Percentiles rank a stretch among this genome's conserved stretches.
Evolutionary conservation across 1,140 invertebrate species (phyloP).

Genomic region (Coboldia fuscipes): DNA sequence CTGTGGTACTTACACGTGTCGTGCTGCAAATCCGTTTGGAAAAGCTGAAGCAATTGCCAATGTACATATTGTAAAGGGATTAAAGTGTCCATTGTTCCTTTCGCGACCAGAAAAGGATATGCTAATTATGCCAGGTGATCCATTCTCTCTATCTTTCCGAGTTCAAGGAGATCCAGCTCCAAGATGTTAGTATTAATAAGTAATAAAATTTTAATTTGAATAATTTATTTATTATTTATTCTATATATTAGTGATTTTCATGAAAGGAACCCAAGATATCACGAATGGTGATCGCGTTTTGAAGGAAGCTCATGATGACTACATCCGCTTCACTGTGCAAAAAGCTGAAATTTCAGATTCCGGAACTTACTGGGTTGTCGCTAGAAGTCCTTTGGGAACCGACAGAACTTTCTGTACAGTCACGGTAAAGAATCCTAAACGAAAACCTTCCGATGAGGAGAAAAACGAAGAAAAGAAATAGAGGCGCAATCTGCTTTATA

Average conservation of each 20-base stretch:
- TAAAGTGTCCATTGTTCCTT: slow-evolving; percentile 54
- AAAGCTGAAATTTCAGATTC: slow-evolving; percentile 66
- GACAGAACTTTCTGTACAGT: slow-evolving; percentile 68
- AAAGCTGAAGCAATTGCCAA: slow-evolving; percentile 47
- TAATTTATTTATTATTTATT: slow-evolving; percentile 1
- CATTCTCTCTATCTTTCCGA: slow-evolving; percentile 57
- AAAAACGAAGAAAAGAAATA: too few relatives aligned
- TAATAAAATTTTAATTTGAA: slow-evolving; percentile 1
- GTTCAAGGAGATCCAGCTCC: slow-evolving; percentile 61
- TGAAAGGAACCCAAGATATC: slow-evolving; percentile 68
- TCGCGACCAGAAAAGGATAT: slow-evolving; percentile 54
- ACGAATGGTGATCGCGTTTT: slow-evolving; percentile 50
- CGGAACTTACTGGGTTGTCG: slow-evolving; percentile 84
- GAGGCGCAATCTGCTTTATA: too few relatives aligned
- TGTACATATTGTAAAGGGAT: slow-evolving; percentile 41
- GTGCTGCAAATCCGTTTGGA: slow-evolving; percentile 52
- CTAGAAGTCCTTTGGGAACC: slow-evolving; percentile 74
- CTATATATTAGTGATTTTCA: slow-evolving; percentile 45
- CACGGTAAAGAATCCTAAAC: slow-evolving; percentile 28
- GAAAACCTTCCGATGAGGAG: background rate
- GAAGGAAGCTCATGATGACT: slow-evolving; percentile 66
- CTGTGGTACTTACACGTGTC: slow-evolving; percentile 70
- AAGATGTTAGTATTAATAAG: slow-evolving; percentile 33
- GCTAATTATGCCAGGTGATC: slow-evolving; percentile 49
- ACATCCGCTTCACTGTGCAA: slow-evolving; percentile 67